Evolutionary conservation across 2,113 vertebrate species (phyloP), one percentile per base, ranked within the genome.

Genomic region (Lota lota): DNA sequence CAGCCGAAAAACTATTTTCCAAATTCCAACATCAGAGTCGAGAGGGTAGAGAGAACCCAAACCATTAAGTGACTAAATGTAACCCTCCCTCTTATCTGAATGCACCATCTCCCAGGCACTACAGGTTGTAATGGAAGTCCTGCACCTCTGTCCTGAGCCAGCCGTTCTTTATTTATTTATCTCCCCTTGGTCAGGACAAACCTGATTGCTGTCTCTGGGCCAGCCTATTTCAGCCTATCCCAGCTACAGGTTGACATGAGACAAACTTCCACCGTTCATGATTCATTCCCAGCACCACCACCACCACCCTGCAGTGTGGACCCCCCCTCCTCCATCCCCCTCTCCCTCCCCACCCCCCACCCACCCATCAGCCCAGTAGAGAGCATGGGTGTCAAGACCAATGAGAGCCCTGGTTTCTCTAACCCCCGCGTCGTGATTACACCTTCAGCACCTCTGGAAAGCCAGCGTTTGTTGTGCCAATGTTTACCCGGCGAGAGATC

Each of bases 361-460:
- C 63, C 62, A 72, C 28, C 28, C 28, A 33, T 4, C 28, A 33
- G 3, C 28, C 28, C 36, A 40, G 28, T 3, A 33, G 28, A 7
- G 28, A 33, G 28, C 28, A 7, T 33, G 8, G 75, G 71, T 81
- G 86, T 84, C 83, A 79, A 61, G 72, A 72, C 76, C 68, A 85
- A 81, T 87, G 68, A 80, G 56, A 76, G 75, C 36, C 36, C 36
- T 40, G 36, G 36, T 87, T 71, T 36, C 69, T 84, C 78, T 87
- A 79, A 74, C 66, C 53, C 28, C 20, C 58, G 62, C 73, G 68
- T 81, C 17, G 1, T 85, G 80, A 90, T 87, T 88, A 88, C 80
- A 87, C 85, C 81, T 72, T 72, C 69, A 7, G 3, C 28, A 62
- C 58, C 57, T 75, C 70, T 36, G 71, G 84, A 88, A 86, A 82